phyloP scores from a whole-genome alignment of 2,113 vertebrate species.

The Mormyrus lacerda region DNA sequence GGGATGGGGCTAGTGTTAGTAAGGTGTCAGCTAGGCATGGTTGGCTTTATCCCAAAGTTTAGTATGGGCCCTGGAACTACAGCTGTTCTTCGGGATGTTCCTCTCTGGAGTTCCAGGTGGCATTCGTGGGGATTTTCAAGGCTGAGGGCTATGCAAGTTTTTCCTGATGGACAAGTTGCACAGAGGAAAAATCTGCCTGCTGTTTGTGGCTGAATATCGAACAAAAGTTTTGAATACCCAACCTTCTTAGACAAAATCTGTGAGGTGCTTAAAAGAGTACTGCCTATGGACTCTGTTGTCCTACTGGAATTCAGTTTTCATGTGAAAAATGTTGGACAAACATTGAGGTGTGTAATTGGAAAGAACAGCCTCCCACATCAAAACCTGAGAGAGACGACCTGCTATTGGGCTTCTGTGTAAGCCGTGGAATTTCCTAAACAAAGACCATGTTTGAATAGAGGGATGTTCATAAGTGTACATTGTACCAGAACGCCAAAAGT shows the following conservation, averaged over 20 bases:
- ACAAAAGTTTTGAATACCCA: neutral
- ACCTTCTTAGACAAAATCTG: neutral
- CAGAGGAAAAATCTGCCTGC: neutral
- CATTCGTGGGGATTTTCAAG: neutral
- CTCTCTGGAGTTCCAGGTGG: neutral
- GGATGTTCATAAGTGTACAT: neutral
- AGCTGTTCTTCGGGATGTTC: neutral
- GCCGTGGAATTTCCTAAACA: neutral
- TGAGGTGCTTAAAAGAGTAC: neutral
- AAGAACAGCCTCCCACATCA: neutral
- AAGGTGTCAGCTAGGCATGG: neutral
- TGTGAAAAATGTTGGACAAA: neutral
- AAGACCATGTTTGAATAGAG: neutral
- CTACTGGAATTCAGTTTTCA: neutral
- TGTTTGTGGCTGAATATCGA: neutral
- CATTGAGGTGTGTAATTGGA: neutral
- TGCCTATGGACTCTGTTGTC: neutral
- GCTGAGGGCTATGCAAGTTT: neutral
- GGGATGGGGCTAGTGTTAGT: neutral
- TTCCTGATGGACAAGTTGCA: neutral
- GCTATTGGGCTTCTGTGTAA: neutral
- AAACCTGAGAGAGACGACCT: neutral
- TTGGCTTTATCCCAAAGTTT: neutral
- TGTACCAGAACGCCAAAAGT: neutral
- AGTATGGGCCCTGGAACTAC: neutral